Evolutionary conservation across 2,113 vertebrate species (phyloP).

Genomic region (Lepus americanus): DNA sequence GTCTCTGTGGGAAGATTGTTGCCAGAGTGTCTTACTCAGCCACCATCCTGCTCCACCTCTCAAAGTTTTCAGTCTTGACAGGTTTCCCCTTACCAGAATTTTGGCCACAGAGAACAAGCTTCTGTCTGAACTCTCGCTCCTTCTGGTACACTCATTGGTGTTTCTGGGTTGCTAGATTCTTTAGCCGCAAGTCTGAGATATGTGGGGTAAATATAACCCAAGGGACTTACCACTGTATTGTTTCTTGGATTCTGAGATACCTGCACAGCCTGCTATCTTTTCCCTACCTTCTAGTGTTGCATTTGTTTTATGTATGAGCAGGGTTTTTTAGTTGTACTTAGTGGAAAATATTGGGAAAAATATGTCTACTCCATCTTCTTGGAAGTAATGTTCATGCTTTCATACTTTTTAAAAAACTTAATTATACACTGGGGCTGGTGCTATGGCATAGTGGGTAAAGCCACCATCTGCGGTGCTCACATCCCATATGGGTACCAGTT

Average conservation of each 20-base stretch:
- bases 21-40: too few relatives aligned
- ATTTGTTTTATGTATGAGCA: background rate
- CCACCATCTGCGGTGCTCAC: too few relatives aligned
- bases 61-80: conserved; percentile 6
- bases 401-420: background rate
- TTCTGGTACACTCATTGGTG: background rate
- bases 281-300: background rate
- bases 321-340: background rate
- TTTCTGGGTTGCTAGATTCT: background rate
- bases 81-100: background rate
- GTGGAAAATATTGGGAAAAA: background rate
- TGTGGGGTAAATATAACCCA: background rate
- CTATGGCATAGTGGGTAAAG: too few relatives aligned
- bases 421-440: too few relatives aligned
- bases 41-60: too few relatives aligned
- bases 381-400: background rate
- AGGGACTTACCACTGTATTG: background rate
- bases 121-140: background rate
- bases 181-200: background rate
- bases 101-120: background rate
- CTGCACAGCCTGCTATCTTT: background rate
- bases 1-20: too few relatives aligned
- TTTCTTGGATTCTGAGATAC: background rate
- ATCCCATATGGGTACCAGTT: too few relatives aligned
- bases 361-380: background rate